A percentile compares a stretch with the other conserved stretches of the same genome.
Evolutionary conservation across 2,888 invertebrate species (phyloP).

Genomic region (Heteromyza rotundicornis): DNA sequence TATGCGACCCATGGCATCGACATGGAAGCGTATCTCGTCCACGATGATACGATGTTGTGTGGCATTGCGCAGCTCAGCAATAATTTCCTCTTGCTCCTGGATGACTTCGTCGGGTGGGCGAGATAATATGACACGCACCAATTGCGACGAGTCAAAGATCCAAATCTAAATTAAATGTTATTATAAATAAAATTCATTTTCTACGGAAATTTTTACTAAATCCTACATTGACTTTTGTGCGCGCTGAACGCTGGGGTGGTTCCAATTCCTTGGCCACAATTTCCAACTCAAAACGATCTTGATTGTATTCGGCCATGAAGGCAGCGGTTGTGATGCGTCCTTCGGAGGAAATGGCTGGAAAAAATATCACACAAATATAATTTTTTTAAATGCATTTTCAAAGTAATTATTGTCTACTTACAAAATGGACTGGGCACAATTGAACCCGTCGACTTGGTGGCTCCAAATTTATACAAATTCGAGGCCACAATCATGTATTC

Average conservation of each 20-base stretch:
- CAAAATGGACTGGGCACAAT: conserved; percentile 86
- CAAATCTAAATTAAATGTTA: conserved; percentile 71
- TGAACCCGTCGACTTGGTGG: conserved; percentile 78
- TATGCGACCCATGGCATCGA: conserved; percentile 66
- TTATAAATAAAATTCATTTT: conserved; percentile 5
- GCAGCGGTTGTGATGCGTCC: conserved; percentile 70
- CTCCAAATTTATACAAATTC: conserved; percentile 80
- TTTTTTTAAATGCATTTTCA: background rate
- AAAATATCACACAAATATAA: background rate
- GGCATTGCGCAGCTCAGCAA: conserved; percentile 75
- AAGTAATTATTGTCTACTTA: conserved; percentile 31
- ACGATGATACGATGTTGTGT: conserved; percentile 80
- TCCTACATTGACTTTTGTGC: conserved; percentile 78
- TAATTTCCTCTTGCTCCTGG: conserved; percentile 74
- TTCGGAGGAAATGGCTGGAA: conserved; percentile 56
- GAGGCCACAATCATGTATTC: conserved; percentile 82
- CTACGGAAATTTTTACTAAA: background rate
- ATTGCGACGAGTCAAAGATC: conserved; percentile 85
- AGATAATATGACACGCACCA: conserved; percentile 84
- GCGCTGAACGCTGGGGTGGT: conserved; percentile 78
- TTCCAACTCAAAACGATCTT: conserved; percentile 84
- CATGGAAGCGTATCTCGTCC: conserved; percentile 78
- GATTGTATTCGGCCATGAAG: conserved; percentile 87
- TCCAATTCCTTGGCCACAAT: conserved; percentile 83
- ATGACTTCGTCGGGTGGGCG: conserved; percentile 80